These are phyloP conservation scores for Sinhomidia bicolor DNA, from an alignment of 2,888 invertebrate genomes.

Conservation along the genomic window DNA sequence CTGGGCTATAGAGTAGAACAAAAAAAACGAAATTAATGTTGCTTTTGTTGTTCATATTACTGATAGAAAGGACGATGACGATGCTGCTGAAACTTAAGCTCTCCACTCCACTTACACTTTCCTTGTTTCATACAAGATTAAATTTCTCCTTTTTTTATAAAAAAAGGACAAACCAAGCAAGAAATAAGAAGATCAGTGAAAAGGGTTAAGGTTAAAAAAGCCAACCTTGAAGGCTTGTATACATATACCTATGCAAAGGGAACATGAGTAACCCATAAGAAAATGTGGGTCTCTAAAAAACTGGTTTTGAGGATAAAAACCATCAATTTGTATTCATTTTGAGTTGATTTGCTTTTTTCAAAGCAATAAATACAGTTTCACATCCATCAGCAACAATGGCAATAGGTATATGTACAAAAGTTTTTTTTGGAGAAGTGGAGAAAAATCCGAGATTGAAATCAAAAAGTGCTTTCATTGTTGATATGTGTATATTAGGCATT, in stretches of 20 bases:
- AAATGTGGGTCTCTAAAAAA: slow-evolving; percentile 74
- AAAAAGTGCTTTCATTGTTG: slow-evolving; percentile 31
- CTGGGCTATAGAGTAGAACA: background rate
- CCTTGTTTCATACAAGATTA: slow-evolving; percentile 55
- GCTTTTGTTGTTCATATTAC: background rate
- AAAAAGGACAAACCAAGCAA: slow-evolving; percentile 36
- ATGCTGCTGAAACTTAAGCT: slow-evolving; percentile 50
- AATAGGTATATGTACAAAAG: background rate
- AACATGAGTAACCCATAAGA: slow-evolving; percentile 53
- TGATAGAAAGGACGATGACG: background rate
- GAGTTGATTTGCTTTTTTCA: slow-evolving; percentile 79
- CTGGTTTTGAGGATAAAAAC: slow-evolving; percentile 78
- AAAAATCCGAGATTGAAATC: slow-evolving; percentile 44
- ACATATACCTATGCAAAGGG: no score
- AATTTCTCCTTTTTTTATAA: slow-evolving; percentile 57
- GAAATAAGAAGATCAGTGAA: slow-evolving; percentile 35
- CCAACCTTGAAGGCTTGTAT: slow-evolving; percentile 55
- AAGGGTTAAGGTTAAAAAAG: slow-evolving; percentile 65
- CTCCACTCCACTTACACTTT: slow-evolving; percentile 66
- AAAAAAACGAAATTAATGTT: background rate
- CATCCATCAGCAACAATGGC: background rate
- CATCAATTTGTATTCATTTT: slow-evolving; percentile 80
- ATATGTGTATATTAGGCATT: slow-evolving; percentile 39
- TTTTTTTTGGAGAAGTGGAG: background rate
- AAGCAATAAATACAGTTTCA: slow-evolving; percentile 62